phyloP scores from a whole-genome alignment of 35 echinoderm and acorn worm genomes.

The Strongylocentrotus purpuratus region DNA sequence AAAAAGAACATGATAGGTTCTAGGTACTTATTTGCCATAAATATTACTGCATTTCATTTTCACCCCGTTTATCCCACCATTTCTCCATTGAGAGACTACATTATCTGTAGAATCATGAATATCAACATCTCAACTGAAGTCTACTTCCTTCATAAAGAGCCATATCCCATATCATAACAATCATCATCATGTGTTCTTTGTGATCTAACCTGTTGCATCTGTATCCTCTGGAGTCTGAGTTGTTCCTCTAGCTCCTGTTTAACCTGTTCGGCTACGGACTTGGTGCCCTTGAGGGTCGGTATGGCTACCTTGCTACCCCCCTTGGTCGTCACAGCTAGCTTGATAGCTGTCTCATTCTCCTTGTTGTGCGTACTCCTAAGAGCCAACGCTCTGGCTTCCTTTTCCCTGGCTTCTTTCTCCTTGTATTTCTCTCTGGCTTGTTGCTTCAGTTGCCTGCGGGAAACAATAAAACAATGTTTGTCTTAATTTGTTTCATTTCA shows the following conservation, averaged over 20 bases:
- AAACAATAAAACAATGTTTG: not conserved
- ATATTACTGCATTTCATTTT: too few relatives aligned
- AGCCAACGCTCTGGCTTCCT: constrained; percentile 37
- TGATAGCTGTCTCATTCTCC: constrained; percentile 39
- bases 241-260: constrained; percentile 85
- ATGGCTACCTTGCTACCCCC: constrained; percentile 32
- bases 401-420: constrained; percentile 31
- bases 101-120: too few relatives aligned
- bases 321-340: constrained; percentile 28
- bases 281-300: not conserved
- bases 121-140: too few relatives aligned
- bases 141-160: too few relatives aligned
- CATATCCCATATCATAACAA: not conserved
- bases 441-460: not conserved
- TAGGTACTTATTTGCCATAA: too few relatives aligned
- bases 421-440: constrained; percentile 34
- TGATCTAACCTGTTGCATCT: constrained; percentile 76
- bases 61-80: too few relatives aligned
- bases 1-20: too few relatives aligned
- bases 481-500: too few relatives aligned
- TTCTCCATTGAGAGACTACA: too few relatives aligned
- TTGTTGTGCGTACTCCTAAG: not conserved
- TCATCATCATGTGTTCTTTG: not conserved
- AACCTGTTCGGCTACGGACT: constrained; percentile 48
- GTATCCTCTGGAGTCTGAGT: constrained; percentile 63